Evolutionary conservation across 2,888 invertebrate genomes (phyloP).

Genomic region (Crossocerus cetratus): DNA sequence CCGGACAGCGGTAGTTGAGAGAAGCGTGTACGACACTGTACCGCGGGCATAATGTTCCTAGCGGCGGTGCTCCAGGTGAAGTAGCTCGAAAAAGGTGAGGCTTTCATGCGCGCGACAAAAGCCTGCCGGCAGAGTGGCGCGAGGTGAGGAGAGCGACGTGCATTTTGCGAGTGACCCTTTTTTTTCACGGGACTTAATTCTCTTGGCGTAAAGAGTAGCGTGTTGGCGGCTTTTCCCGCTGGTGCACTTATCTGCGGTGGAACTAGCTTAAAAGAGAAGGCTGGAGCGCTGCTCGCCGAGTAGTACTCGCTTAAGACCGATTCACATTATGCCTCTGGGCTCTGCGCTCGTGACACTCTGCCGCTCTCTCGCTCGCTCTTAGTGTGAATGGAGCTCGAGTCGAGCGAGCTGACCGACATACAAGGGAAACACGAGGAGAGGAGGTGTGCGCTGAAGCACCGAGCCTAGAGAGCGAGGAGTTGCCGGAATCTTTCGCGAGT

Average conservation of each 20-base stretch:
- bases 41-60: conserved; percentile 1
- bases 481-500: conserved; percentile 9
- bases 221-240: conserved; percentile 3
- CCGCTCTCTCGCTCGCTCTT: too few relatives aligned
- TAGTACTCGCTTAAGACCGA: too few relatives aligned
- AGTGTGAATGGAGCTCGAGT: not conserved
- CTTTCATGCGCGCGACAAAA: not conserved
- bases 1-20: not conserved
- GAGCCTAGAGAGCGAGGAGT: not conserved
- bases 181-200: not conserved
- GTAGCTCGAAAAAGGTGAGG: not conserved
- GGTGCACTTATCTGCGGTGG: conserved; percentile 30
- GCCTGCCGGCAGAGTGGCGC: too few relatives aligned
- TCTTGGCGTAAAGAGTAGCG: not conserved
- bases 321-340: too few relatives aligned
- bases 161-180: too few relatives aligned
- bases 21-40: not conserved
- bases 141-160: too few relatives aligned
- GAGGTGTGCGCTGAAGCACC: conserved; percentile 24
- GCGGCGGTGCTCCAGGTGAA: not conserved
- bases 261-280: conserved; percentile 20
- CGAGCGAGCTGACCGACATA: conserved; percentile 45
- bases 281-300: too few relatives aligned
- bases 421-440: conserved; percentile 28
- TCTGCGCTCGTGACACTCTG: too few relatives aligned